phyloP scores from a whole-genome alignment of 1,140 invertebrate species.

The Zeugodacus cucurbitae region DNA sequence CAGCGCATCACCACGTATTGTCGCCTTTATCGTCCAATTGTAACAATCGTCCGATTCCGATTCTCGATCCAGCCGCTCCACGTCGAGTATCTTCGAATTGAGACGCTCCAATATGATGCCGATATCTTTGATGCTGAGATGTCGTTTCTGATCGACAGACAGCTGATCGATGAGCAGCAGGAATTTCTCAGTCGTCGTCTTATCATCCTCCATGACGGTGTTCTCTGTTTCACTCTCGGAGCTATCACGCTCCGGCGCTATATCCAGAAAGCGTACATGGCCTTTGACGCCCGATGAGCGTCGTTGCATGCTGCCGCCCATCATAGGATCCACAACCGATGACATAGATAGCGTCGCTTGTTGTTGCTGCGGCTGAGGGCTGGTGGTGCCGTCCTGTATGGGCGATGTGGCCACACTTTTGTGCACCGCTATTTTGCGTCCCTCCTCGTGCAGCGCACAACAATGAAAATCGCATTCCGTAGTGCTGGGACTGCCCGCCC shows the following conservation, averaged over 20 bases:
- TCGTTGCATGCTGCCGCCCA: constrained; percentile 68
- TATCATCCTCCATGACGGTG: constrained; percentile 89
- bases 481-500: constrained; percentile 69
- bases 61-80: constrained; percentile 89
- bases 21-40: constrained; percentile 94
- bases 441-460: constrained; percentile 91
- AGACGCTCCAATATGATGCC: constrained; percentile 92
- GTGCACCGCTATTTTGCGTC: constrained; percentile 88
- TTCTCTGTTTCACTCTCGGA: constrained; percentile 94
- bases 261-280: constrained; percentile 81
- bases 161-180: constrained; percentile 91
- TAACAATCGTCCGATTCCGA: constrained; percentile 91
- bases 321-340: constrained; percentile 67
- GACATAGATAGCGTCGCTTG: constrained; percentile 71
- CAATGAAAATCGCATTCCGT: constrained; percentile 94
- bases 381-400: constrained; percentile 82
- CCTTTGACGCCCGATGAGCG: constrained; percentile 71
- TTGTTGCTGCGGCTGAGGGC: constrained; percentile 74
- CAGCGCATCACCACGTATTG: constrained; percentile 88
- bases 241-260: constrained; percentile 80
- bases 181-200: constrained; percentile 89
- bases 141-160: constrained; percentile 89
- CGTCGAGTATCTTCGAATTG: constrained; percentile 92
- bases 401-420: constrained; percentile 91
- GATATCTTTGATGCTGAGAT: constrained; percentile 93